These are phyloP conservation scores for Baryphthengus martii DNA, from an alignment of 2,113 vertebrate species.

Conservation along the genomic window DNA sequence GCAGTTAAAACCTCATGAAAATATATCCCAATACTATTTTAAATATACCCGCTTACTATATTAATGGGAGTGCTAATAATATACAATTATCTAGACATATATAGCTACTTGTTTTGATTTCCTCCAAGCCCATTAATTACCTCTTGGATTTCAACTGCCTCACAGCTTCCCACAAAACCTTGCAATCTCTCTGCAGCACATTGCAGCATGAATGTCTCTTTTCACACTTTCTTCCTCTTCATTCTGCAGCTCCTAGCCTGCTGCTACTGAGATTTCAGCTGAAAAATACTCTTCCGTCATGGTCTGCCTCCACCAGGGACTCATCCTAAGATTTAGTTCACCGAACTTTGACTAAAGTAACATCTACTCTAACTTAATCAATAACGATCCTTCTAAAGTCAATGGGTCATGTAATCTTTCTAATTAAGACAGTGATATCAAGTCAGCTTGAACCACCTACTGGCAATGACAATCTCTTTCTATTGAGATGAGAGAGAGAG, in stretches of 20 bases:
- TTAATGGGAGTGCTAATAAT: not conserved
- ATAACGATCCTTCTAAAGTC: not conserved
- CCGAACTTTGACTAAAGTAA: not conserved
- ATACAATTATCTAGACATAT: not conserved
- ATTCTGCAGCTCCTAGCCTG: not conserved
- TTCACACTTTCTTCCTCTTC: not conserved
- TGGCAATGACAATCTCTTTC: not conserved
- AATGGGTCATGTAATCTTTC: not conserved
- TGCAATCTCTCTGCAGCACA: not conserved
- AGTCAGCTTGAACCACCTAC: not conserved
- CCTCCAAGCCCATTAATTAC: not conserved
- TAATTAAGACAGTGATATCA: not conserved
- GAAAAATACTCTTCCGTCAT: not conserved
- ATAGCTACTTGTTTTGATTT: not conserved
- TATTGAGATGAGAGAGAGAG: not conserved
- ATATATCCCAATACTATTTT: not conserved
- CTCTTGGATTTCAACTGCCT: not conserved
- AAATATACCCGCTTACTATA: not conserved
- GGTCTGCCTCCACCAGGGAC: not conserved
- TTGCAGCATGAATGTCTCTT: not conserved
- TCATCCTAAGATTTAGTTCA: not conserved
- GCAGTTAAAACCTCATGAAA: not conserved
- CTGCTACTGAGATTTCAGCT: not conserved
- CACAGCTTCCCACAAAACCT: not conserved
- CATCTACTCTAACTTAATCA: not conserved